Percentiles rank a stretch among this genome's conserved stretches.
phyloP scores from a whole-genome alignment of 2,797 vertebrate species.

The Anguilla anguilla region DNA sequence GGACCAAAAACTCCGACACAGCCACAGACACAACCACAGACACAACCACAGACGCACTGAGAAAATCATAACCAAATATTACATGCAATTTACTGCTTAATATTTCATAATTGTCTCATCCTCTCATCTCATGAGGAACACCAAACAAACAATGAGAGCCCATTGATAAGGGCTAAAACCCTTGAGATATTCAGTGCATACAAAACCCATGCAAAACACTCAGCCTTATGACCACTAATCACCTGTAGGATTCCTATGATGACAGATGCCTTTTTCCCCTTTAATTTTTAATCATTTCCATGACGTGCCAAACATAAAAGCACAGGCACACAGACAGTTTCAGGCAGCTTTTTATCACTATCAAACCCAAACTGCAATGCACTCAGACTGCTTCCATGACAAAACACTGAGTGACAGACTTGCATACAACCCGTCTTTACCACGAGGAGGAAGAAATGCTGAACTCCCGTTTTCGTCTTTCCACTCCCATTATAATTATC shows the following conservation, averaged over 20 bases:
- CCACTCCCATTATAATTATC: slow-evolving; percentile 27
- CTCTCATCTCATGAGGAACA: not conserved
- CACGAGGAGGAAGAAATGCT: not conserved
- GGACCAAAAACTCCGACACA: not conserved
- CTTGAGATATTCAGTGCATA: not conserved
- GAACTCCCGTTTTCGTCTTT: slow-evolving; percentile 40
- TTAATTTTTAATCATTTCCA: slow-evolving; percentile 1
- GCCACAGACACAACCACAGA: slow-evolving; percentile 13
- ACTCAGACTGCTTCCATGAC: not conserved
- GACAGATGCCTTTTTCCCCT: not conserved
- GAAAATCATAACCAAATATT: not conserved
- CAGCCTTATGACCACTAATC: not conserved
- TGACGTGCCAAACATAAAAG: not conserved
- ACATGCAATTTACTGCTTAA: not conserved
- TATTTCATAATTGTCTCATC: not conserved
- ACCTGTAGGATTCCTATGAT: not conserved
- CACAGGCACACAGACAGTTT: not conserved
- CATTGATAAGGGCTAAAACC: not conserved
- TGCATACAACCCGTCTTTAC: not conserved
- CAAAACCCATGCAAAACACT: not conserved
- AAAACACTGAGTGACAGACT: not conserved
- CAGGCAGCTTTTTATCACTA: not conserved
- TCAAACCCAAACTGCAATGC: not conserved
- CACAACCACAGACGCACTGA: not conserved
- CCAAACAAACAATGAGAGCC: not conserved